Evolutionary conservation across 1,140 invertebrate species (phyloP).

Genomic region (Episyrphus balteatus): DNA sequence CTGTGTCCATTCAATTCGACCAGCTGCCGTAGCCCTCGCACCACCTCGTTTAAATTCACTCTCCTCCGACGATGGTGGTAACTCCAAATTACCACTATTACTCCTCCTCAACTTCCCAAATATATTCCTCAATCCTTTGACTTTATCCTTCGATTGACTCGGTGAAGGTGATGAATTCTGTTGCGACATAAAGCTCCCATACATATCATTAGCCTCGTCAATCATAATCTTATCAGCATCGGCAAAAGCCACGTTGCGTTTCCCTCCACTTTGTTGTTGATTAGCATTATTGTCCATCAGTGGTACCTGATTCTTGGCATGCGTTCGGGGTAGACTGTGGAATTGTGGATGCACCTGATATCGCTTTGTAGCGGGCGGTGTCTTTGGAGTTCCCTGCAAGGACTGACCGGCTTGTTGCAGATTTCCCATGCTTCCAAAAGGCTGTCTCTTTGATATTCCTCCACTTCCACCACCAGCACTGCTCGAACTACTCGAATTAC

Average conservation of each 20-base stretch:
- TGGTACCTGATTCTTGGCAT: conserved; percentile 28
- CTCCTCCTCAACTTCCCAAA: conserved; percentile 59
- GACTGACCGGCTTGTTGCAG: conserved; percentile 14
- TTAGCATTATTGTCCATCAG: conserved; percentile 13
- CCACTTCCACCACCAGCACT: conserved; percentile 16
- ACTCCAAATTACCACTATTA: conserved; percentile 45
- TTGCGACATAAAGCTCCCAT: conserved; percentile 35
- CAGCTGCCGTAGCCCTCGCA: conserved; percentile 63
- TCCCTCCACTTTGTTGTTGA: conserved; percentile 20
- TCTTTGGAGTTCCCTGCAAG: conserved; percentile 39
- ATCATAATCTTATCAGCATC: conserved; percentile 56
- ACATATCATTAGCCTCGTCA: conserved; percentile 35
- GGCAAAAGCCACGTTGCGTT: conserved; percentile 41
- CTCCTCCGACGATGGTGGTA: conserved; percentile 44
- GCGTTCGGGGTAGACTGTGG: conserved; percentile 65
- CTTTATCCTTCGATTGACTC: conserved; percentile 34
- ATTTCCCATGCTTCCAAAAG: conserved; percentile 28
- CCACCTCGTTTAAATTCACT: conserved; percentile 59
- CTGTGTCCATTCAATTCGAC: conserved; percentile 57
- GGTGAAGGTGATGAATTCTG: conserved; percentile 47
- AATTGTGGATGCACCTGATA: conserved; percentile 61
- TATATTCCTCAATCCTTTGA: conserved; percentile 50
- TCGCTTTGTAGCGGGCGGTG: conserved; percentile 54
- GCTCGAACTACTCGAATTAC: conserved; percentile 30
- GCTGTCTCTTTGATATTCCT: neutral